These are phyloP conservation scores for Palythoa caribaeorum DNA, from an alignment of 92 coral and sea anemone genomes.

Conservation along the genomic window DNA sequence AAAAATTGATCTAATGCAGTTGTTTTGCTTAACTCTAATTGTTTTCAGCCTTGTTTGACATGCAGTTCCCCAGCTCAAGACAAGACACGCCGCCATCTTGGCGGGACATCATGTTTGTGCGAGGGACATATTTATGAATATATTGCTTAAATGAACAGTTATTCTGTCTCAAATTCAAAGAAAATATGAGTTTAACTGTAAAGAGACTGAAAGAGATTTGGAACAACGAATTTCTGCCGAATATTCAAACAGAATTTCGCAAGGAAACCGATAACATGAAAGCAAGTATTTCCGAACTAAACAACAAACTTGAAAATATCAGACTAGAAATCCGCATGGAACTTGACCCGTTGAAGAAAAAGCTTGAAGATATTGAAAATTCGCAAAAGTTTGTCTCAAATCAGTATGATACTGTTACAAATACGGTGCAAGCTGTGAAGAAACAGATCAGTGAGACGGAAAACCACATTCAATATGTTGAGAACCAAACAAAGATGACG, in stretches of 20 bases:
- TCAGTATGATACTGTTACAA: neutral
- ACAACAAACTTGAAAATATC: slow-evolving; percentile 19
- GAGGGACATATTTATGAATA: slow-evolving; percentile 17
- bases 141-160: slow-evolving; percentile 1
- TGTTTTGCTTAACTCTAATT: too few relatives aligned
- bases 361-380: neutral
- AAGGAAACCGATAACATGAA: slow-evolving; percentile 1
- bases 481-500: slow-evolving; percentile 16
- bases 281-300: slow-evolving; percentile 28
- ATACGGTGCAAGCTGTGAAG: slow-evolving; percentile 22
- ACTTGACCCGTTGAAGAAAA: slow-evolving; percentile 14
- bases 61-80: too few relatives aligned
- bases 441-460: neutral
- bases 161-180: slow-evolving; percentile 16
- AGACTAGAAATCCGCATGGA: slow-evolving; percentile 30
- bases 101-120: slow-evolving; percentile 2
- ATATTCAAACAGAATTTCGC: slow-evolving; percentile 20
- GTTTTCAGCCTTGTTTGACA: too few relatives aligned
- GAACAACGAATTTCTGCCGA: slow-evolving; percentile 31
- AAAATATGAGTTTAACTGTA: slow-evolving; percentile 19
- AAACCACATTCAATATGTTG: slow-evolving; percentile 5
- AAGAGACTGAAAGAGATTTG: slow-evolving; percentile 31
- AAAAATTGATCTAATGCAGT: too few relatives aligned
- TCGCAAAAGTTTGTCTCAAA: slow-evolving; percentile 7
- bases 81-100: neutral